Conservation (phyloP, 2,888 invertebrate species). For the Dolichopus griseipennis region DNA sequence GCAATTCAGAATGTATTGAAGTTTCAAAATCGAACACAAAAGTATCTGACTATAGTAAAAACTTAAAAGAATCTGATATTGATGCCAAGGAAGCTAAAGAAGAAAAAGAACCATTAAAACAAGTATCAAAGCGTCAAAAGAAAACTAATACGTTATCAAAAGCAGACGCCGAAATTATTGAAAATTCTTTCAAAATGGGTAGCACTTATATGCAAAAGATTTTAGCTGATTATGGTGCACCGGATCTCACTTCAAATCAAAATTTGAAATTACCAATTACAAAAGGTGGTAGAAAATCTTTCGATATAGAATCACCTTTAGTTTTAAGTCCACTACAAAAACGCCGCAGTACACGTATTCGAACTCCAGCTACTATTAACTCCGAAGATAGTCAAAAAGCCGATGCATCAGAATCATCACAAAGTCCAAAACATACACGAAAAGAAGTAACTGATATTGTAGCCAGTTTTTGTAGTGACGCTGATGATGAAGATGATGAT, state of each 20-base stretch:
- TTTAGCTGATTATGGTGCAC: background rate
- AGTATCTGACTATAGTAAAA: background rate
- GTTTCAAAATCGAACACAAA: background rate
- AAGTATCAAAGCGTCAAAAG: background rate
- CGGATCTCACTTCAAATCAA: background rate
- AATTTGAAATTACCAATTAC: background rate
- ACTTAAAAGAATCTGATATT: background rate
- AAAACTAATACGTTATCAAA: background rate
- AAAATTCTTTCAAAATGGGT: slow-evolving; percentile 9
- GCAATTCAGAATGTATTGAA: background rate
- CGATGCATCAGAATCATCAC: background rate
- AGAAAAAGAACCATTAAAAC: background rate
- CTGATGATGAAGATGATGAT: slow-evolving; percentile 18
- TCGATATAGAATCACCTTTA: slow-evolving; percentile 10
- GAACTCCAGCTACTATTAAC: background rate
- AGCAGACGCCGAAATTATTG: slow-evolving; percentile 9
- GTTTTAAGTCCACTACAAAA: slow-evolving; percentile 12
- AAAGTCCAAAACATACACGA: slow-evolving; percentile 12
- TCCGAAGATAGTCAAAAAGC: background rate
- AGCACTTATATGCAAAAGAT: background rate
- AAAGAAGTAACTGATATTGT: slow-evolving; percentile 26
- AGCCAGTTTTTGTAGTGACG: slow-evolving; percentile 24
- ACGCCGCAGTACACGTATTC: background rate
- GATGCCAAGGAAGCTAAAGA: background rate
- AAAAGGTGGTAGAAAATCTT: slow-evolving; percentile 8